phyloP scores from a whole-genome alignment of 1,140 invertebrate genomes.

The Latrodectus geometricus region DNA sequence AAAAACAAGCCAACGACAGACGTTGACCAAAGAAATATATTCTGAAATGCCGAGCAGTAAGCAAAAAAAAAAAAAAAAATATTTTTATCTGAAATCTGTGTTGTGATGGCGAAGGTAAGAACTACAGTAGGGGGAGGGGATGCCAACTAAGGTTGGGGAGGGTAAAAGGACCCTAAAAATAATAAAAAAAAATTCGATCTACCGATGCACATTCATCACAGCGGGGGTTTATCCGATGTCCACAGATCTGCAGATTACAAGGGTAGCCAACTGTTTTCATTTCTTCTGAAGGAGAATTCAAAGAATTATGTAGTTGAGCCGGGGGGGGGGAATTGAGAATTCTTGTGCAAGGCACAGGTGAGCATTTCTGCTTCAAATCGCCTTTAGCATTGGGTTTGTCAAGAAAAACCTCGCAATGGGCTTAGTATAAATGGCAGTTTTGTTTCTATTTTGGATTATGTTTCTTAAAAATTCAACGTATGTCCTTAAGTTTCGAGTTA shows the following conservation, averaged over 20 bases:
- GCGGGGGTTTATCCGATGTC: conserved; percentile 38
- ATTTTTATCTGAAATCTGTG: conserved; percentile 21
- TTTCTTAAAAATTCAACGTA: background rate
- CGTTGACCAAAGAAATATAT: conserved; percentile 24
- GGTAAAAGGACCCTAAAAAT: background rate
- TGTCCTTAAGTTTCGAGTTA: background rate
- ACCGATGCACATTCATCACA: conserved; percentile 18
- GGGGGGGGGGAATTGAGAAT: conserved; percentile 8
- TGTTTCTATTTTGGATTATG: background rate
- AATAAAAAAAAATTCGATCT: background rate
- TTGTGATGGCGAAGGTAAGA: background rate
- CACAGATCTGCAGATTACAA: conserved; percentile 57
- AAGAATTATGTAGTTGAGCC: conserved; percentile 32
- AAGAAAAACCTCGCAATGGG: too few relatives aligned
- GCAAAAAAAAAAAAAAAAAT: background rate
- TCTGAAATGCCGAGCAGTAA: background rate
- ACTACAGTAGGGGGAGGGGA: background rate
- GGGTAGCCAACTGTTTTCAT: conserved; percentile 52
- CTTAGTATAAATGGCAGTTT: too few relatives aligned
- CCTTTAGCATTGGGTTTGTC: too few relatives aligned
- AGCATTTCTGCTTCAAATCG: background rate
- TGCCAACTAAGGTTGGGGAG: too few relatives aligned
- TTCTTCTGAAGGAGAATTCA: conserved; percentile 39
- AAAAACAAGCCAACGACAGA: background rate
- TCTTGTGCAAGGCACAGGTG: conserved; percentile 23